phyloP scores from a whole-genome alignment of 2,797 vertebrate genomes.

The Cossypha dichroa region DNA sequence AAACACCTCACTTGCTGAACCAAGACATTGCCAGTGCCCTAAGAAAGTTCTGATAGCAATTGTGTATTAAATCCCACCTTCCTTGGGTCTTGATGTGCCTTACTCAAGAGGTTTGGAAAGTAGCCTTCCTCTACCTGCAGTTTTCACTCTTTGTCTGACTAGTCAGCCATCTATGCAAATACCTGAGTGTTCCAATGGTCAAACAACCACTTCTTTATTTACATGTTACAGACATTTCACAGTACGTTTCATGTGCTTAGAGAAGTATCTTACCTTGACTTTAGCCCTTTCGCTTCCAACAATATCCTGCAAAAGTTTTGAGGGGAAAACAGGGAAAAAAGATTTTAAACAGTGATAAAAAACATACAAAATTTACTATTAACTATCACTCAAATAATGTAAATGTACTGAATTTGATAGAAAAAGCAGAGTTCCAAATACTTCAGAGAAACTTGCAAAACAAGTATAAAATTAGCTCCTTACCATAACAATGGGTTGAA shows the following conservation, averaged over 20 bases:
- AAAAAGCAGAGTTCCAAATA: background rate
- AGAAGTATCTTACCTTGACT: constrained; percentile 84
- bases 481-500: constrained; percentile 91
- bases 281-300: constrained; percentile 68
- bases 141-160: background rate
- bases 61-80: background rate
- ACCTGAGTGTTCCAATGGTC: background rate
- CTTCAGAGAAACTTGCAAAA: background rate
- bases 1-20: background rate
- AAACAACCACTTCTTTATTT: background rate
- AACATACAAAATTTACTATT: background rate
- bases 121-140: background rate
- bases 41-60: background rate
- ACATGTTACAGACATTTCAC: background rate
- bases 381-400: background rate
- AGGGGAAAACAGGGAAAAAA: background rate
- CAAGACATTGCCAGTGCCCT: background rate
- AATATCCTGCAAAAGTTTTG: constrained; percentile 79
- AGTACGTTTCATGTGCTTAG: background rate
- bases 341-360: background rate
- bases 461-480: constrained; percentile 33
- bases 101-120: background rate
- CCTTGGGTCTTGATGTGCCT: background rate
- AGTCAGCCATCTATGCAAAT: background rate
- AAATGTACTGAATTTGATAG: background rate